phyloP scores from a whole-genome alignment of 2,888 invertebrate species.

The Microdon myrmicae region DNA sequence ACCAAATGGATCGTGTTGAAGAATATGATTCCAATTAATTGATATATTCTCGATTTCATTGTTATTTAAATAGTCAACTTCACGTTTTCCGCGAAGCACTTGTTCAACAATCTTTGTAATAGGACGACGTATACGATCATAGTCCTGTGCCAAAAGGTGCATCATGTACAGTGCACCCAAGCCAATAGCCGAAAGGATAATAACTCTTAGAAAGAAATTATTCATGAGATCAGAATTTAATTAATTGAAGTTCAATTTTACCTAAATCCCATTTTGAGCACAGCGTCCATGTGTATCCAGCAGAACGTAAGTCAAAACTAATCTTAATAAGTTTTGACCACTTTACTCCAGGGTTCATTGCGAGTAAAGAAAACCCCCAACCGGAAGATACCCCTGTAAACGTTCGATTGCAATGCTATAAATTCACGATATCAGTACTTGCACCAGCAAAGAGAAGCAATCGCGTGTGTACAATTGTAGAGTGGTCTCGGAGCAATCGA shows the following conservation, averaged over 20 bases:
- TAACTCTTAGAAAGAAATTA: slow-evolving; percentile 55
- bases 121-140: slow-evolving; percentile 66
- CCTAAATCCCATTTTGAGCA: slow-evolving; percentile 33
- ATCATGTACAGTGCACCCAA: slow-evolving; percentile 68
- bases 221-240: neutral
- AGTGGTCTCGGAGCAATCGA: slow-evolving; percentile 12
- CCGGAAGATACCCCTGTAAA: slow-evolving; percentile 32
- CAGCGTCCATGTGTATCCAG: slow-evolving; percentile 9
- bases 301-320: slow-evolving; percentile 27
- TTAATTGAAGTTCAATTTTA: slow-evolving; percentile 5
- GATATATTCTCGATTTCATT: slow-evolving; percentile 37
- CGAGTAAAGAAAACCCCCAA: slow-evolving; percentile 8
- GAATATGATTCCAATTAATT: slow-evolving; percentile 63
- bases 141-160: slow-evolving; percentile 68
- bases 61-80: slow-evolving; percentile 17
- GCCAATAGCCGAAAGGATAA: slow-evolving; percentile 66
- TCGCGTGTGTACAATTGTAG: neutral
- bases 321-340: slow-evolving; percentile 13
- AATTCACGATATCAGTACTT: slow-evolving; percentile 12
- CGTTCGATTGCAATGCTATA: slow-evolving; percentile 24
- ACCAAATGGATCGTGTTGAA: slow-evolving; percentile 63
- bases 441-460: slow-evolving; percentile 11
- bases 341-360: slow-evolving; percentile 34
- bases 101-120: slow-evolving; percentile 57
- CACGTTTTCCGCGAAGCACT: slow-evolving; percentile 59